Conservation (phyloP, 2,888 invertebrate species). For the Odontomyia ornata region DNA sequence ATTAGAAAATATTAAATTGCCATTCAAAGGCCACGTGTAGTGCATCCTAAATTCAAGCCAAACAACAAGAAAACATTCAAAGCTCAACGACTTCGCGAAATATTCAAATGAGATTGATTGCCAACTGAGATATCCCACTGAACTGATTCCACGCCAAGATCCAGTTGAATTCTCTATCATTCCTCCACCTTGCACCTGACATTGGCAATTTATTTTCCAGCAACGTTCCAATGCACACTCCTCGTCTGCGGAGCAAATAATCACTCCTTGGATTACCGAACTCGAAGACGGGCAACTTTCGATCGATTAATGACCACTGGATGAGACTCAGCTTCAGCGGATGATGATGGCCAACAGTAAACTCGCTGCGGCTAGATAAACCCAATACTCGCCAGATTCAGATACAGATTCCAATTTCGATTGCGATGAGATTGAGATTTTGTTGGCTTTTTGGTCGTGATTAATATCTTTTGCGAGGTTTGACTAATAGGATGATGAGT, state of each 20-base stretch:
- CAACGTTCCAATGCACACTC: not conserved
- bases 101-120: too few species aligned
- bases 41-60: too few species aligned
- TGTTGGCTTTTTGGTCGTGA: slow-evolving; percentile 27
- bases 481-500: slow-evolving; percentile 41
- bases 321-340: slow-evolving; percentile 33
- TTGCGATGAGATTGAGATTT: slow-evolving; percentile 39
- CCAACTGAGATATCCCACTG: too few species aligned
- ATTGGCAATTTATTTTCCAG: not conserved
- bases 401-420: not conserved
- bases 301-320: slow-evolving; percentile 33
- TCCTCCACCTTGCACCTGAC: not conserved
- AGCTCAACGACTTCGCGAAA: too few species aligned
- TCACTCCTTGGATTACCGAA: not conserved
- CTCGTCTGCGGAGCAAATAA: not conserved
- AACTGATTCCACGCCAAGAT: not conserved
- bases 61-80: too few species aligned
- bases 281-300: not conserved
- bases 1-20: too few species aligned
- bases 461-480: slow-evolving; percentile 38
- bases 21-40: too few species aligned
- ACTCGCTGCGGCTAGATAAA: not conserved
- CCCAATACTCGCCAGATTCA: not conserved
- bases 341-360: not conserved
- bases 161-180: not conserved